Base-by-base conservation (phyloP, 2,113 vertebrate species). In the Larimichthys polyactis region DNA sequence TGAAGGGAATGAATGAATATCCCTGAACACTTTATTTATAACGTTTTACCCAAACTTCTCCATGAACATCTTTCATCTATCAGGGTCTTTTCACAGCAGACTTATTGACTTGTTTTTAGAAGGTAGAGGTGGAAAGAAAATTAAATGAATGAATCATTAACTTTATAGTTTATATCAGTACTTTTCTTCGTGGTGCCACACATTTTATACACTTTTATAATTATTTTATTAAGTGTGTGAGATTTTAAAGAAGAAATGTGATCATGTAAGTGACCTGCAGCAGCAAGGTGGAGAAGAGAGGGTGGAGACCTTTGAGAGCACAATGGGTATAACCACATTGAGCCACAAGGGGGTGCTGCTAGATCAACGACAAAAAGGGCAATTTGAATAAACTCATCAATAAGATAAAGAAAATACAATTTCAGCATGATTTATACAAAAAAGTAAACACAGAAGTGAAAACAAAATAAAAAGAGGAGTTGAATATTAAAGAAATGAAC, bases 271-370 rank as follows among this genome's bases (percentile, higher is more conserved):
- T 40, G 7, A 40, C 36, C 36, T 40, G 36, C 36, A 40, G 36
- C 36, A 40, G 32, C 32, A 36, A 36, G 32, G 6, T 36, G 32
- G 32, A 36, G 32, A 36, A 29, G 29, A 32, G 5, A 32, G 29
- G 11, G 9, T 1, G 11, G 44, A 46, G 14, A 11, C 11, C 54
- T 57, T 11, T 11, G 32, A 54, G 11, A 24, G 40, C 11, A 14
- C 19, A 43, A n/a, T 48, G 19, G 57, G 60, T 72, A 9, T 15
- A 12, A 69, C 27, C 70, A 16, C 11, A 36, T 55, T 77, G 2
- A 48, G 64, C 11, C 88, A 90, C 78, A 71, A 79, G 89, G 44
- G 72, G 81, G 86, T 11, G 84, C 81, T 83, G 48, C 27, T 59
- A n/a, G 8, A 62, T 43, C 57, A 76, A 44, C 3, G 3, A 75